These are phyloP conservation scores for Himalopsyche kuldschensis DNA, from an alignment of 2,888 invertebrate genomes.

Conservation along the genomic window DNA sequence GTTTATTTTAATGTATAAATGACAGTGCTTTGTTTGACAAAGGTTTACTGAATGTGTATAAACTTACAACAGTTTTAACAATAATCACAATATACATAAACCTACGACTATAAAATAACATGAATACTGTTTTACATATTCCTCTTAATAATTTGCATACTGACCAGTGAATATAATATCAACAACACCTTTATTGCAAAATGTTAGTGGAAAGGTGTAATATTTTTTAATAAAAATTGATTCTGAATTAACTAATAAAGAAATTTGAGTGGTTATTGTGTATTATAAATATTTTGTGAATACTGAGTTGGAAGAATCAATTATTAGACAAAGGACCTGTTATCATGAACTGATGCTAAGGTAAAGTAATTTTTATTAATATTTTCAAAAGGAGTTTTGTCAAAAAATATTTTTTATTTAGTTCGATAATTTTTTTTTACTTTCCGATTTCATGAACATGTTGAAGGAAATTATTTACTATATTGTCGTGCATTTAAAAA, in stretches of 20 bases:
- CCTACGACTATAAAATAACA: too few species aligned
- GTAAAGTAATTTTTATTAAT: not conserved
- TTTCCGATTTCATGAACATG: too few species aligned
- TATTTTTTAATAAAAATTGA: too few species aligned
- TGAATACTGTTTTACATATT: too few species aligned
- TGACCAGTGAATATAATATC: too few species aligned
- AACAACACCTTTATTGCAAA: too few species aligned
- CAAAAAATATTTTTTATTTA: not conserved
- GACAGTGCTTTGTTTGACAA: slow-evolving; percentile 11
- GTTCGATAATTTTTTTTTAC: too few species aligned
- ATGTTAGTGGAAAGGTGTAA: too few species aligned
- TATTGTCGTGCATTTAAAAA: too few species aligned
- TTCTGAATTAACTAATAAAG: not conserved
- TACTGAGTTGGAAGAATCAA: not conserved
- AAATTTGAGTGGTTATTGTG: not conserved
- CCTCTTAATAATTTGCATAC: too few species aligned
- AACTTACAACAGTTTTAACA: not conserved
- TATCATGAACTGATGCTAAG: not conserved
- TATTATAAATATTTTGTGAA: not conserved
- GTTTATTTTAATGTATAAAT: not conserved
- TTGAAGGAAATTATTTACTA: too few species aligned
- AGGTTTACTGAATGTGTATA: slow-evolving; percentile 1
- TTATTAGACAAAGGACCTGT: not conserved
- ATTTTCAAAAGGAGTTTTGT: too few species aligned
- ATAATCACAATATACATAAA: not conserved